Base-by-base conservation (phyloP, 2,797 vertebrate species). In the Acanthis flammea region DNA sequence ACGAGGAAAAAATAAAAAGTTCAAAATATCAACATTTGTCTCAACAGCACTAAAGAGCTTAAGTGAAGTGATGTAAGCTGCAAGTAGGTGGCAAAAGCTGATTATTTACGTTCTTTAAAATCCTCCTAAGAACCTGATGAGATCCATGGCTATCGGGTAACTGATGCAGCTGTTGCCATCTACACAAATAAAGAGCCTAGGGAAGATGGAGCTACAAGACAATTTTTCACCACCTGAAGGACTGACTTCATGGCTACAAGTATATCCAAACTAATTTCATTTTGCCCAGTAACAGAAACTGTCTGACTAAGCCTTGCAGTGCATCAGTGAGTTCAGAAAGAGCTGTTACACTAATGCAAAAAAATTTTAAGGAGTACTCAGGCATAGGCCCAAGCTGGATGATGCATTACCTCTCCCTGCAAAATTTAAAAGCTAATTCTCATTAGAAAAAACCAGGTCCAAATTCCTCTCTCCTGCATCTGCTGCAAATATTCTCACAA, bases 1-100 rank as follows among this genome's bases (percentile, higher is more conserved):
- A 75, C 0, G 0, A 65, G 24, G 15, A 31, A 33, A 75, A 33
- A 42, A 8, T 2, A 47, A 42, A 4, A 7, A n/a, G 7, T 37
- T 68, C 73, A 78, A 63, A 68, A 68, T 14, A 48, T 12, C 30
- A 76, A 27, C 51, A 66, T 66, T 44, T 80, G 19, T 31, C 58
- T 67, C 35, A 50, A 71, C 5, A 70, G 60, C 42, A 63, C 31
- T 55, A 30, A 76, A 66, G 1, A 75, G n/a, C 28, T 66, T 37
- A 62, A 71, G 47, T 47, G 19, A 82, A 82, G 31, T 39, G 12
- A 90, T 30, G 10, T 19, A 55, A 82, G 14, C 63, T 82, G 37
- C 67, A 57, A 94, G 48, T 10, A 70, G 51, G 55, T 19, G n/a
- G 30, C 55, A 91, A 83, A 92, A 88, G 21, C 28, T 44, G 31